Conservation (phyloP, 1,140 invertebrate genomes). For the Bilobella aurantiaca region DNA sequence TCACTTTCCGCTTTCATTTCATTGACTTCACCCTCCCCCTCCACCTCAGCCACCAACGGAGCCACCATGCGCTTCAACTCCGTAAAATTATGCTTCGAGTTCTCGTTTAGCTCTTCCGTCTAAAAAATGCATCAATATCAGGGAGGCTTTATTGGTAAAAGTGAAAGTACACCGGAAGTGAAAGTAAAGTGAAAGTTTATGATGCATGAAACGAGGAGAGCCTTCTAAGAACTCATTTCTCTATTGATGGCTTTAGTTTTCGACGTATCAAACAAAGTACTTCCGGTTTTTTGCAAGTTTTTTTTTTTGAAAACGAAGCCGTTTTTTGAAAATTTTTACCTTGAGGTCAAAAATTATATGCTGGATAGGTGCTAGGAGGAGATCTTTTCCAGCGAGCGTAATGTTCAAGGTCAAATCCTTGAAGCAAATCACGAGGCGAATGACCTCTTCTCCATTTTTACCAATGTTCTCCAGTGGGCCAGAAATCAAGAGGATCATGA, state of each 20-base stretch:
- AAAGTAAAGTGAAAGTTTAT: too few relatives aligned
- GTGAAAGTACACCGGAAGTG: too few relatives aligned
- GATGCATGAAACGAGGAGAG: too few relatives aligned
- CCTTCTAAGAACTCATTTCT: too few relatives aligned
- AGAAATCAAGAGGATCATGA: constrained; percentile 24
- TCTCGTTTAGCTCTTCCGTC: background rate
- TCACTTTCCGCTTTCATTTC: constrained; percentile 21
- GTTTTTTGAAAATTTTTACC: background rate
- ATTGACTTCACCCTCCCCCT: constrained; percentile 19
- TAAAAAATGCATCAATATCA: background rate
- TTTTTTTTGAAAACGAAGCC: too few relatives aligned
- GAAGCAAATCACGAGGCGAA: constrained; percentile 23
- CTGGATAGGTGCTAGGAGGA: constrained; percentile 25
- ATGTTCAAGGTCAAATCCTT: constrained; percentile 25
- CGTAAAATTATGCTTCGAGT: constrained; percentile 15
- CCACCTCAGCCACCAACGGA: constrained; percentile 24
- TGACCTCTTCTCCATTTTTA: constrained; percentile 24
- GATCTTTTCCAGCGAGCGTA: constrained; percentile 20
- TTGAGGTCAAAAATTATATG: constrained; percentile 25
- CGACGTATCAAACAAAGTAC: too few relatives aligned
- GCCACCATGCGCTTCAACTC: constrained; percentile 7
- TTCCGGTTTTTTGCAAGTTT: too few relatives aligned
- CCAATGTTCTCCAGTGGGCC: constrained; percentile 30
- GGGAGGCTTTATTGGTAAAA: too few relatives aligned
- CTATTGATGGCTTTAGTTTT: too few relatives aligned